phyloP scores from a whole-genome alignment of 1,140 invertebrate species.

The Laupala kohalensis region DNA sequence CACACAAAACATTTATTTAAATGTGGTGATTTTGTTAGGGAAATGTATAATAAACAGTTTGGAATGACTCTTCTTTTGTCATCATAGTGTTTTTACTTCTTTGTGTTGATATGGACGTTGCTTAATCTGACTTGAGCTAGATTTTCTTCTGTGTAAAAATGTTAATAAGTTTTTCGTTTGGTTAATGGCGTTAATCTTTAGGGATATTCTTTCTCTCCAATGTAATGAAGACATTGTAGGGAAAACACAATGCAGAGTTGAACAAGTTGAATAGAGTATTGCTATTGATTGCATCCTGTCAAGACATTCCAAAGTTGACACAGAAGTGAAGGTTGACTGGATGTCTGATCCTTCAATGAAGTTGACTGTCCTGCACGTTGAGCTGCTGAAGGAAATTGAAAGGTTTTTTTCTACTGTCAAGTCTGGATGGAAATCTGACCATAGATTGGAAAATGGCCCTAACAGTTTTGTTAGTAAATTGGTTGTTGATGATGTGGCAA shows the following conservation, averaged over 20 bases:
- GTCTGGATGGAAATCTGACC: not conserved
- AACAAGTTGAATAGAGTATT: too few species aligned
- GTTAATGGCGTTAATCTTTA: not conserved
- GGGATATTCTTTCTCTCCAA: not conserved
- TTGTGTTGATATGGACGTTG: not conserved
- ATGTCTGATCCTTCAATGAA: too few species aligned
- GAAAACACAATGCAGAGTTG: not conserved
- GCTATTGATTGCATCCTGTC: not conserved
- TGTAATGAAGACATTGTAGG: not conserved
- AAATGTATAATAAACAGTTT: not conserved
- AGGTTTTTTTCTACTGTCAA: not conserved
- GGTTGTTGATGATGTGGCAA: not conserved
- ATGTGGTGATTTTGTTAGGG: not conserved
- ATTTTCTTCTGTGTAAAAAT: conserved; percentile 2
- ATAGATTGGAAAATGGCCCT: not conserved
- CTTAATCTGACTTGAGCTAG: not conserved
- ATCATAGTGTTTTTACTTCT: not conserved
- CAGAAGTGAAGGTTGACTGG: not conserved
- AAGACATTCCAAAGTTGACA: not conserved
- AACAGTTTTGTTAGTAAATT: not conserved
- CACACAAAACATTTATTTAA: not conserved
- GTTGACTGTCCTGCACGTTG: too few species aligned
- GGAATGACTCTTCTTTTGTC: not conserved
- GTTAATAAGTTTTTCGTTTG: not conserved
- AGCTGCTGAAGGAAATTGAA: not conserved